Percentiles rank a stretch among this genome's conserved stretches.
Conservation (phyloP, 2,797 vertebrate species). For the Acanthornis magna region DNA sequence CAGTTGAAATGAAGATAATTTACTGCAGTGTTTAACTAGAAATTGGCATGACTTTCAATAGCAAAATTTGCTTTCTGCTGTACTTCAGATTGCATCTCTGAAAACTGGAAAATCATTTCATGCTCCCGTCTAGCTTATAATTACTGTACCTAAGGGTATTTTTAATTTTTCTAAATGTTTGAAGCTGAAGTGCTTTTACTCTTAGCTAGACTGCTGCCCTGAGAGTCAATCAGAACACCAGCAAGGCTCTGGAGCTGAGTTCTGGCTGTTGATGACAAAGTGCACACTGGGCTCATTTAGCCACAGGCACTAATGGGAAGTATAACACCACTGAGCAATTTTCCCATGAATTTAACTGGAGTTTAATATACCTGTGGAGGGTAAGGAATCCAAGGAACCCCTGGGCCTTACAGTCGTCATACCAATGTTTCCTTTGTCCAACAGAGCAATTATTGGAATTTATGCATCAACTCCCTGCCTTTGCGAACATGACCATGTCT, state of each 20-base stretch:
- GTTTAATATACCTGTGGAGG: not conserved
- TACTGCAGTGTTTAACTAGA: not conserved
- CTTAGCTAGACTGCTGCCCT: not conserved
- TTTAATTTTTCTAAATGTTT: constrained; percentile 3
- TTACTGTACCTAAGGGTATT: not conserved
- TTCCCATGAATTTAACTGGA: not conserved
- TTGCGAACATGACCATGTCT: constrained; percentile 90
- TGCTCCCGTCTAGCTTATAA: not conserved
- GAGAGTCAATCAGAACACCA: not conserved
- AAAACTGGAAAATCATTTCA: not conserved
- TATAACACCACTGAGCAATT: not conserved
- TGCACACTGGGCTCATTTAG: not conserved
- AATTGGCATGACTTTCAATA: not conserved
- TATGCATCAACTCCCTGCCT: constrained; percentile 88
- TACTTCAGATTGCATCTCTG: not conserved
- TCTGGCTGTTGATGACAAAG: not conserved
- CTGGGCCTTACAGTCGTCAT: not conserved
- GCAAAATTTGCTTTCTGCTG: not conserved
- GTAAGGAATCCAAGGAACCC: not conserved
- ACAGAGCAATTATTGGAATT: constrained; percentile 86
- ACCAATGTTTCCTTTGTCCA: constrained; percentile 23
- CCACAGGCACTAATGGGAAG: not conserved
- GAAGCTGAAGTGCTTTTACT: constrained; percentile 14
- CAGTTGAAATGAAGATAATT: not conserved
- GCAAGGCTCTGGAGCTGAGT: not conserved